Evolutionary conservation across 2,888 invertebrate genomes (phyloP), one percentile per base, ranked within the genome.

Genomic region (Polylopha cassiicola): DNA sequence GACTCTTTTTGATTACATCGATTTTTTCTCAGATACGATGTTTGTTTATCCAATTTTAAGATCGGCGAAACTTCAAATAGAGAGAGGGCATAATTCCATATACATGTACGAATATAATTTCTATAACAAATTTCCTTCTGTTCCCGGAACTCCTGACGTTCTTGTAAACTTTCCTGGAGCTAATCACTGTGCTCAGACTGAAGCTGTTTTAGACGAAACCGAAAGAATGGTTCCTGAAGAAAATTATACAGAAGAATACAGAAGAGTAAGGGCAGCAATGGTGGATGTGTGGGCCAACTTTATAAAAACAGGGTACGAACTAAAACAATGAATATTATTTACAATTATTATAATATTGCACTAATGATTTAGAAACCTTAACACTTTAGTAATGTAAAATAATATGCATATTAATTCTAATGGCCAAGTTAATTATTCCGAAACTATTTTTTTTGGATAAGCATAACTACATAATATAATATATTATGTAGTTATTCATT

Each of bases 161-260:
- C 3, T 30, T 24, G 61, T 55, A 3, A 47, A 53, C 3, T 33
- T 53, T 0, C 53, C 48, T 13, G 67, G 66, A 3, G 66, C 66
- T 5, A 18, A 5, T 1, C 36, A 36, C 15, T 10, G 10, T n/a
- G 27, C 9, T 6, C 36, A 36, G 21, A 21, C 36, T 9, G n/a
- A 20, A 0, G 36, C 36, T 10, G 14, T 27, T 3, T 15, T 27
- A 10, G 21, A 36, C 10, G 3, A 3, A 13, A 13, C 4, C 1
- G 7, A 1, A 3, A n/a, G 10, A 4, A 1, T 3, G 3, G 0
- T 10, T 21, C 2, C 24, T 13, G 36, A 15, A 4, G 15, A 10
- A 13, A 4, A 2, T 2, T 21, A 11, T n/a, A 36, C 27, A 20
- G 21, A 20, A 14, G 36, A 21, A 10, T 36, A 27, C 9, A 27